These are phyloP conservation scores for Malacosoma neustria DNA, from an alignment of 2,888 invertebrate genomes.

Conservation along the genomic window DNA sequence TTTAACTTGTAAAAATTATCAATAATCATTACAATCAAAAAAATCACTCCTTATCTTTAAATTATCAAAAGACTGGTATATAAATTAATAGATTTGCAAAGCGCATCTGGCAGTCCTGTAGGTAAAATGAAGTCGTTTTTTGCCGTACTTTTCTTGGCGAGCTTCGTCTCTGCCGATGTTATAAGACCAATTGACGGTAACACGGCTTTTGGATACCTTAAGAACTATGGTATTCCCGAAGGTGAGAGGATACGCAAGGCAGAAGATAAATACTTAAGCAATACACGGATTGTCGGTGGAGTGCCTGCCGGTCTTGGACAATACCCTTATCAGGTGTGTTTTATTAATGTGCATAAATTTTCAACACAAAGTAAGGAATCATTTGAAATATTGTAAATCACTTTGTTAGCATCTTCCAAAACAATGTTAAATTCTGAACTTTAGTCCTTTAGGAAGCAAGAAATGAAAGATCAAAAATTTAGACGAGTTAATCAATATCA, in stretches of 20 bases:
- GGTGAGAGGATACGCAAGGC: constrained; percentile 30
- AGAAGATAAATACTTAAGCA: constrained; percentile 24
- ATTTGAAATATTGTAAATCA: background rate
- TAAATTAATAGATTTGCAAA: background rate
- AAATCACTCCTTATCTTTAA: background rate
- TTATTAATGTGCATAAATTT: too few species aligned
- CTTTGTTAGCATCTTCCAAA: too few species aligned
- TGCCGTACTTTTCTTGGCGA: constrained; percentile 12
- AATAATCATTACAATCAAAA: background rate
- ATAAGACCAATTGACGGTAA: constrained; percentile 10
- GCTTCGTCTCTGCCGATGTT: constrained; percentile 13
- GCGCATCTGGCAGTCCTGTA: background rate
- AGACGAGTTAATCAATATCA: too few species aligned
- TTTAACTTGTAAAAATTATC: background rate
- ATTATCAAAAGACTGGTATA: background rate
- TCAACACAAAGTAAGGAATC: background rate
- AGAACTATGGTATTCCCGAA: constrained; percentile 27
- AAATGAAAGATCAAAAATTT: too few species aligned
- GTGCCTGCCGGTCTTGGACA: constrained; percentile 23
- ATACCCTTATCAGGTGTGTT: constrained; percentile 34
- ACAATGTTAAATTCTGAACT: too few species aligned
- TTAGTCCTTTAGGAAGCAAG: too few species aligned
- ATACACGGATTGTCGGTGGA: constrained; percentile 37
- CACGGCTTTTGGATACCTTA: constrained; percentile 30
- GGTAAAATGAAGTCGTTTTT: constrained; percentile 16